Percentiles rank a stretch among this genome's conserved stretches.
phyloP scores from a whole-genome alignment of 2,797 vertebrate species.

The Falco biarmicus region DNA sequence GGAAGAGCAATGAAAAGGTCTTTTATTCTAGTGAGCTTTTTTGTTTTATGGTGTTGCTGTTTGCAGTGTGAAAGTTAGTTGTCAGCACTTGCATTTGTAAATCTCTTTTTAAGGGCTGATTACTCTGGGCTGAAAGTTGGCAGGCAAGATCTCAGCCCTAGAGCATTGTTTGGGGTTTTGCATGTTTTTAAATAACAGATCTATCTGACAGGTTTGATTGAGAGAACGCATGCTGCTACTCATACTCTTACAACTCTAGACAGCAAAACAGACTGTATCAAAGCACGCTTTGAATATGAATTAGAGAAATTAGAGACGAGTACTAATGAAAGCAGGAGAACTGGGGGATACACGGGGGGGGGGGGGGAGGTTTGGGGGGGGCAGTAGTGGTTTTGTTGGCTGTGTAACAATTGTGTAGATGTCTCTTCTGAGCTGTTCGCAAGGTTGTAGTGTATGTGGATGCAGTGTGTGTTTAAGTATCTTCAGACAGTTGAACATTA shows the following conservation, averaged over 20 bases:
- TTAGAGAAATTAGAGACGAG: not conserved
- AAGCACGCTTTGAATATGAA: not conserved
- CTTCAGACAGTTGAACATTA: not conserved
- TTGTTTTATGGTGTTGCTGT: constrained; percentile 54
- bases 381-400: not conserved
- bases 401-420: not conserved
- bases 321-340: not conserved
- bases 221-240: not conserved
- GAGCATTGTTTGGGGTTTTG: constrained; percentile 51
- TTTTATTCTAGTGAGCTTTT: constrained; percentile 58
- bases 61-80: constrained; percentile 50
- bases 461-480: not conserved
- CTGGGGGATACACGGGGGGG: fast-evolving
- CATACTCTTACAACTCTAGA: not conserved
- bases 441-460: not conserved
- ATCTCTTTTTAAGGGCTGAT: constrained; percentile 70
- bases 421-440: not conserved
- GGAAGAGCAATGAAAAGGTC: constrained; percentile 57
- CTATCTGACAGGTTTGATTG: constrained; percentile 33
- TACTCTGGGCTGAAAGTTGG: constrained; percentile 64
- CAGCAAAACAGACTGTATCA: not conserved
- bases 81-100: constrained; percentile 70
- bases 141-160: constrained; percentile 57
- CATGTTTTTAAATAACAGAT: constrained; percentile 64
- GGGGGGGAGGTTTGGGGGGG: not conserved